phyloP scores from a whole-genome alignment of 2,888 invertebrate species.

The Coleophora deauratella region DNA sequence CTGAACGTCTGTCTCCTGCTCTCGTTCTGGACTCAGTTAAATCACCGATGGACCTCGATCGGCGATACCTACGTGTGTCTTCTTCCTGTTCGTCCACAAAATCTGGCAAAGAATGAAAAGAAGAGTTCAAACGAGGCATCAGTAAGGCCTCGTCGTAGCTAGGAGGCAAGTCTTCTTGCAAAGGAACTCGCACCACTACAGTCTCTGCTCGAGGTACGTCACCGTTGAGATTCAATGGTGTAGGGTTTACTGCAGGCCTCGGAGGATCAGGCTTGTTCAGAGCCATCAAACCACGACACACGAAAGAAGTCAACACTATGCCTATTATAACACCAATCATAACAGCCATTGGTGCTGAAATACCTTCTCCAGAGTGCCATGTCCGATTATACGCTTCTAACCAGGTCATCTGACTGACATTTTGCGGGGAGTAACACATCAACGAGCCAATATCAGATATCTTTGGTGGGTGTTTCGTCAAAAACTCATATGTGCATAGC shows the following conservation, averaged over 20 bases:
- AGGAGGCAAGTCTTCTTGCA: constrained; percentile 72
- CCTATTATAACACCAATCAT: constrained; percentile 69
- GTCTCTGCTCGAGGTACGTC: constrained; percentile 35
- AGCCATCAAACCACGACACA: constrained; percentile 68
- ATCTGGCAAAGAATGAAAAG: constrained; percentile 73
- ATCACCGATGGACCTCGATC: constrained; percentile 66
- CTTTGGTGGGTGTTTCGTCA: constrained; percentile 72
- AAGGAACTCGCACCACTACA: constrained; percentile 46
- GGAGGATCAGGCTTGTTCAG: constrained; percentile 46
- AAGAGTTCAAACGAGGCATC: constrained; percentile 79
- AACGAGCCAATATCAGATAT: constrained; percentile 55
- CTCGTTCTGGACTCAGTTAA: constrained; percentile 50
- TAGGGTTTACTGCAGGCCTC: constrained; percentile 50
- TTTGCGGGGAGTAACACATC: constrained; percentile 79
- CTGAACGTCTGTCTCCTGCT: constrained; percentile 46
- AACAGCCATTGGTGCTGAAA: constrained; percentile 71
- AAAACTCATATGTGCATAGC: constrained; percentile 73
- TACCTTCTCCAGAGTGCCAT: constrained; percentile 69
- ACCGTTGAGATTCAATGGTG: constrained; percentile 48
- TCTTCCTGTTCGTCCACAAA: constrained; percentile 54
- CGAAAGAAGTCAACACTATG: constrained; percentile 69
- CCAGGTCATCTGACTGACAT: constrained; percentile 79
- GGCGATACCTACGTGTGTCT: constrained; percentile 34
- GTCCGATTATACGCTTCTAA: constrained; percentile 77
- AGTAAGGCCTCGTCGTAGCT: constrained; percentile 84